Evolutionary conservation across 1,140 invertebrate species (phyloP), one percentile per base, ranked within the genome.

Genomic region (Temnothorax curvispinosus): DNA sequence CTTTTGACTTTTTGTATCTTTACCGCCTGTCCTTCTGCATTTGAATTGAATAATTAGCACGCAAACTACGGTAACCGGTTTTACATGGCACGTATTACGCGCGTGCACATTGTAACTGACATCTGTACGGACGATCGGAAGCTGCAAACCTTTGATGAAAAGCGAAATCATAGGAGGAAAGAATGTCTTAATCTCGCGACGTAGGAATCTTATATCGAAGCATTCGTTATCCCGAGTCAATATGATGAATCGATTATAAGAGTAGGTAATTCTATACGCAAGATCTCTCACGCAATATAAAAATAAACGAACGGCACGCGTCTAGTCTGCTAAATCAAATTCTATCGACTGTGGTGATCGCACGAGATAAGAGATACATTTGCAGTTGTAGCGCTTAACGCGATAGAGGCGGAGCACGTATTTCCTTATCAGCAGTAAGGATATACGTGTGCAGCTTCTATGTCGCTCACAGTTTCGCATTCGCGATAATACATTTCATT

Each of bases 381-480:
- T 60, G 69, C 41, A 84, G 32, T 62, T 60, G 32, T 13, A 27
- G 2, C 64, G 38, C 8, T 62, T 27, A 56, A 41, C 35, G 18
- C 38, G 65, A 72, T 72, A 82, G 1, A 72, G 41, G n/a, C 52
- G 41, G 41, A 35, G 32, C 27, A 35, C 11, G 27, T 56, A 62
- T 84, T 84, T 62, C 44, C 69, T 84, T 84, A 84, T 84, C 80
- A 62, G 69, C 32, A 78, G 21, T 35, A 56, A 82, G 52, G 18
- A 72, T 71, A 74, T 47, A 72, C 15, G 21, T 38, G 41, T 9
- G n/a, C 64, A 44, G 56, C 13, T 2, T 71, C 54, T 50, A 15
- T 35, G 38, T 1, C n/a, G n/a, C 9, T n/a, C n/a, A 80, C 15
- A 56, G 27, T 60, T 74, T 47, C 41, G 41, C 54, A 35, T 62